phyloP scores from a whole-genome alignment of 1,140 invertebrate genomes.

The Agrilus planipennis region DNA sequence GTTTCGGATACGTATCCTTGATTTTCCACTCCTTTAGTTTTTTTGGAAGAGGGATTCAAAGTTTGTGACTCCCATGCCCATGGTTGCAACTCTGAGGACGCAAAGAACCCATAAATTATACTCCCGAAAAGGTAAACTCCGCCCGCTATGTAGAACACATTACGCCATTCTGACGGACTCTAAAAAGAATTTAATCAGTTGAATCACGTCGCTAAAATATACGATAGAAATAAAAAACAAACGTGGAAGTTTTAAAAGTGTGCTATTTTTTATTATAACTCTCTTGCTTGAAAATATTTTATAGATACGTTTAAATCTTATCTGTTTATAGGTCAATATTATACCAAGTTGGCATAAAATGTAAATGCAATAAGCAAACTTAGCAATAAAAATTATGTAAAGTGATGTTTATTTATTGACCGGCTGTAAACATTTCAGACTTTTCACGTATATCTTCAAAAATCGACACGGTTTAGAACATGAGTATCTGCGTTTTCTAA shows the following conservation, averaged over 20 bases:
- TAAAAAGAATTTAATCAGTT: slow-evolving; percentile 25
- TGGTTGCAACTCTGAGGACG: slow-evolving; percentile 64
- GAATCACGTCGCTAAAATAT: neutral
- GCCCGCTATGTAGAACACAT: slow-evolving; percentile 72
- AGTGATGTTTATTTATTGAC: too few relatives aligned
- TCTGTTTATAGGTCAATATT: too few relatives aligned
- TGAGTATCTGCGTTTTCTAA: too few relatives aligned
- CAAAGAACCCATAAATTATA: slow-evolving; percentile 65
- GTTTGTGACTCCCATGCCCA: slow-evolving; percentile 45
- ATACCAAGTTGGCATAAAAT: too few relatives aligned
- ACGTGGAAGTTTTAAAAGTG: neutral
- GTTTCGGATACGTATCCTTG: slow-evolving; percentile 4
- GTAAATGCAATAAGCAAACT: too few relatives aligned
- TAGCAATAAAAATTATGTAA: too few relatives aligned
- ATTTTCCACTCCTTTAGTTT: slow-evolving; percentile 7
- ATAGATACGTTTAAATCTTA: too few relatives aligned
- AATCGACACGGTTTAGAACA: too few relatives aligned
- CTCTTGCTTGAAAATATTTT: too few relatives aligned
- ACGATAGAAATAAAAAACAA: neutral
- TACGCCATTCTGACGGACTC: slow-evolving; percentile 66
- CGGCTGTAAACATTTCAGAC: too few relatives aligned
- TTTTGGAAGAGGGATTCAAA: neutral
- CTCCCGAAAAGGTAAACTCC: slow-evolving; percentile 66
- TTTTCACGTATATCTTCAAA: too few relatives aligned
- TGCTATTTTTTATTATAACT: too few relatives aligned